phyloP scores from a whole-genome alignment of 2,113 vertebrate species.

The Grammomys surdaster region DNA sequence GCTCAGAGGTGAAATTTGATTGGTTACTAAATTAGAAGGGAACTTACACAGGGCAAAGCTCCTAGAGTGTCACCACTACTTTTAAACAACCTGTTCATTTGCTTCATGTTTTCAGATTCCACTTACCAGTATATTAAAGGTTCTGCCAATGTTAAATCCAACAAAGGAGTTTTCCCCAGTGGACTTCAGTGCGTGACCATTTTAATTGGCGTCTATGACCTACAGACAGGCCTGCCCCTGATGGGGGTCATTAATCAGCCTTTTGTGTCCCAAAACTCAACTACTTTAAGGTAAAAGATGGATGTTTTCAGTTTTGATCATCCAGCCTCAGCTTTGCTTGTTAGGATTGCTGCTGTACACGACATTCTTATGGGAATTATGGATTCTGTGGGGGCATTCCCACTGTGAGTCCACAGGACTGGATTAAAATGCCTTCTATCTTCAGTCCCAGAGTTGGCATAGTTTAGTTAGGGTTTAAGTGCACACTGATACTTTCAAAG shows the following conservation, averaged over 20 bases:
- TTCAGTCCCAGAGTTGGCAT: background rate
- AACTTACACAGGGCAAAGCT: background rate
- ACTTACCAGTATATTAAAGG: conserved; percentile 94
- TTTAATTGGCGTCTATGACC: conserved; percentile 91
- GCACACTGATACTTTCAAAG: background rate
- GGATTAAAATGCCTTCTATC: background rate
- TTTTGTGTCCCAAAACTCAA: conserved; percentile 88
- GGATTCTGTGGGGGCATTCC: background rate
- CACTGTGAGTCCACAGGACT: background rate
- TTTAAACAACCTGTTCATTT: background rate
- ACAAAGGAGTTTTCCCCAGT: conserved; percentile 87
- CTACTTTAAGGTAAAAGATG: conserved; percentile 78
- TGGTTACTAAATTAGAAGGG: background rate
- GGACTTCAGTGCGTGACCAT: conserved; percentile 93
- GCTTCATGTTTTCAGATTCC: conserved; percentile 86
- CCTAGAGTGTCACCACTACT: background rate
- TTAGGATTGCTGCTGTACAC: background rate
- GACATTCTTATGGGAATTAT: too few relatives aligned
- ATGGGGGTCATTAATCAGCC: conserved; percentile 95
- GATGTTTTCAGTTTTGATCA: background rate
- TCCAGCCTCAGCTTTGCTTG: background rate
- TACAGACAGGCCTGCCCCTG: conserved; percentile 90
- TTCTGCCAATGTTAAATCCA: conserved; percentile 85
- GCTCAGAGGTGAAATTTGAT: background rate
- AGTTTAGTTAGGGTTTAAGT: background rate